Base-by-base conservation (phyloP, 2,797 vertebrate genomes). In the Manis javanica region DNA sequence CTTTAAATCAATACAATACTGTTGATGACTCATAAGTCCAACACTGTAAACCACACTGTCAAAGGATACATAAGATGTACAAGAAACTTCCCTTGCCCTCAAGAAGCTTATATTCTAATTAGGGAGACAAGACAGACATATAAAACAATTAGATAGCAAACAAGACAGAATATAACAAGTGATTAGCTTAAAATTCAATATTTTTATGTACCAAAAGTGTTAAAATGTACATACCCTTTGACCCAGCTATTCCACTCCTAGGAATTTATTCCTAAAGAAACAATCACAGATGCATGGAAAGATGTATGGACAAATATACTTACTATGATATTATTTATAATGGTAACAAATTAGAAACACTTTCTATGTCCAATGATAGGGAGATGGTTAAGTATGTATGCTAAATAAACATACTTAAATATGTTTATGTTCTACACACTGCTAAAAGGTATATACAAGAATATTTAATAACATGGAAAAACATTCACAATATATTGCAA, bases 191-290 rank as follows among this genome's bases (percentile, higher is more conserved):
- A 96, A 97, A 94, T 75, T 68, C 96, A 94, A 97, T 97, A 97
- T 96, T 97, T 96, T 95, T 74, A 97, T 94, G 90, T 96, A 97
- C 86, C 95, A 96, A 97, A 97, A 97, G 95, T 51, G 10, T 96
- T 97, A 96, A 97, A 97, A 95, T 93, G 97, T 98, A 98, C 97
- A 97, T 97, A 98, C 97, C 97, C 97, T 97, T 98, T 96, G 96
- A 97, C 97, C 97, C 96, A 97, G 97, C 79, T 98, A 98, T 93
- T 97, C 97, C 97, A 98, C 97, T 97, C 96, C 86, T 98, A 97
- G 96, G 96, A 94, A 98, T 93, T 96, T 98, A 98, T 94, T 97
- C 97, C 97, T 97, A 97, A 97, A 97, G 97, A 97, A 97, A 97
- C 78, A 97, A 95, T 94, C 93, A 97, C 86, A 96, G 91, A 97